A percentile compares a stretch with the other conserved stretches of the same genome.
phyloP scores from a whole-genome alignment of 2,113 vertebrate genomes.

The Urocolius indicus region DNA sequence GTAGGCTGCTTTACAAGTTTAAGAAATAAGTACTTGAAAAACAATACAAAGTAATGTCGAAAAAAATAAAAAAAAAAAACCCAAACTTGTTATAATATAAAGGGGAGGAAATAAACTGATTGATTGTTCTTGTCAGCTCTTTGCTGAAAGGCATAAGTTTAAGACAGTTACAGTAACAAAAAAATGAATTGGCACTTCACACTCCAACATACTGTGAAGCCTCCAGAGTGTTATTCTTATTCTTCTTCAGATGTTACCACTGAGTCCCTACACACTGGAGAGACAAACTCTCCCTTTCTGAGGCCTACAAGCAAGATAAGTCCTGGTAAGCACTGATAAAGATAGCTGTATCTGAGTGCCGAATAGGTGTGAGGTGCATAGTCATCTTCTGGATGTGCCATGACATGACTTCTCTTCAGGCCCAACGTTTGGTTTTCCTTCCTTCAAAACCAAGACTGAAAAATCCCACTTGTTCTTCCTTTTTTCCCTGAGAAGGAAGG shows the following conservation, averaged over 20 bases:
- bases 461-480: not conserved
- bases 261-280: not conserved
- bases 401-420: not conserved
- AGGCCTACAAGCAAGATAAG: not conserved
- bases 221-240: not conserved
- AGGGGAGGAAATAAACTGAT: not conserved
- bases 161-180: not conserved
- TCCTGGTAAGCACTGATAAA: not conserved
- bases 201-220: not conserved
- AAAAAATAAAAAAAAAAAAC: not conserved
- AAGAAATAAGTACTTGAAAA: not conserved
- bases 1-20: not conserved
- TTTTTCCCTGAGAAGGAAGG: not conserved
- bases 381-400: not conserved
- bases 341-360: not conserved
- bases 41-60: not conserved
- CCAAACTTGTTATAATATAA: not conserved
- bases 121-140: not conserved
- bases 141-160: not conserved
- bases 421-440: not conserved
- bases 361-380: not conserved
- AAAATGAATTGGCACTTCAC: conserved; percentile 29
- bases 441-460: not conserved
- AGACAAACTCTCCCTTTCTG: not conserved
- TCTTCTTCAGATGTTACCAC: not conserved